phyloP scores from a whole-genome alignment of 2,888 invertebrate species.

The Agrochola litura region DNA sequence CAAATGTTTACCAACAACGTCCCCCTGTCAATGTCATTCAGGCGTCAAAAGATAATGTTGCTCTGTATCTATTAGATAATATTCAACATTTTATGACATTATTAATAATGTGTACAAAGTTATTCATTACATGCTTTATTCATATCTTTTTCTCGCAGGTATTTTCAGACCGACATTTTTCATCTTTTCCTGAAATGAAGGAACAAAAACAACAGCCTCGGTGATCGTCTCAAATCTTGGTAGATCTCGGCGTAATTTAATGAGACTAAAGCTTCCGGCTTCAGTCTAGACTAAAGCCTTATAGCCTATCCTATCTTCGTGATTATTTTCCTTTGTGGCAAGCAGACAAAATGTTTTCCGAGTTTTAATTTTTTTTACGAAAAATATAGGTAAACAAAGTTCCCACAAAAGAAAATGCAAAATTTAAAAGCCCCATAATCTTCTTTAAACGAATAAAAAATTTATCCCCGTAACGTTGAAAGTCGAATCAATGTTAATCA shows the following conservation, averaged over 20 bases:
- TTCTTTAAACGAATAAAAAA: slow-evolving; percentile 4
- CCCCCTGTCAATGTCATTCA: background rate
- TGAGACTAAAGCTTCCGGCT: slow-evolving; percentile 17
- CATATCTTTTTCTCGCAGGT: background rate
- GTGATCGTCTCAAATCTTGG: slow-evolving; percentile 3
- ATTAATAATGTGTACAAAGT: slow-evolving; percentile 13
- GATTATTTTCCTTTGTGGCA: slow-evolving; percentile 11
- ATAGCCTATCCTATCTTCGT: slow-evolving; percentile 8
- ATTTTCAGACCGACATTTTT: background rate
- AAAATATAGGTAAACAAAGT: background rate
- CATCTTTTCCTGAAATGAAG: background rate
- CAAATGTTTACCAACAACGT: background rate
- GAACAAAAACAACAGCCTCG: slow-evolving; percentile 11
- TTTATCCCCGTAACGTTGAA: background rate
- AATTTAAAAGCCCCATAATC: background rate
- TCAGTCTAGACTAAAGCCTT: slow-evolving; percentile 21
- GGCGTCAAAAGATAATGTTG: background rate
- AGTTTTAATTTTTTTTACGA: background rate
- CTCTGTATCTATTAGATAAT: background rate
- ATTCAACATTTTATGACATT: background rate
- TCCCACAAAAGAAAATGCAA: background rate
- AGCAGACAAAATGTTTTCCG: background rate
- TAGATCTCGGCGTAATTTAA: slow-evolving; percentile 20
- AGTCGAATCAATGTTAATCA: slow-evolving; percentile 41
- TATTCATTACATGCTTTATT: slow-evolving; percentile 51